Base-by-base conservation (phyloP, 2,797 vertebrate genomes). In the Etheostoma perlongum region DNA sequence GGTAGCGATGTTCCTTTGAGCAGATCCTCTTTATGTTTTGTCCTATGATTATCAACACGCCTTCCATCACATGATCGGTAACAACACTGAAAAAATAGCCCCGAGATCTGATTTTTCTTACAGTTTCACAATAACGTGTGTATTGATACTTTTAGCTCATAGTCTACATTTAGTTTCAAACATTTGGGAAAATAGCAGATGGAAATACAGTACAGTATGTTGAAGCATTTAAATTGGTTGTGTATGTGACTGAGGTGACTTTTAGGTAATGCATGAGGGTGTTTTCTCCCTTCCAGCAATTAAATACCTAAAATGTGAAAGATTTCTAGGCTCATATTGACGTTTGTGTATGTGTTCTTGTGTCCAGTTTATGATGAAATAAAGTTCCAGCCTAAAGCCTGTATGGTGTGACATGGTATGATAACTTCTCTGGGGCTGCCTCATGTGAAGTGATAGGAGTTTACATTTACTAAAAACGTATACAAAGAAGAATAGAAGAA, bases 31-130 rank as follows among this genome's bases (percentile, higher is more conserved):
- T 78, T 59, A 66, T 85, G 47, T 73, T 84, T 78, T 76, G 85
- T 91, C 91, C 89, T 87, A 47, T 93, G 91, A 92, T 89, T 53
- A 88, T 92, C 88, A 91, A 87, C 85, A 52, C 67, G 77, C 57
- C 3, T 63, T 75, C 83, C n/a, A 57, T 91, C 93, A 91, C 84
- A 91, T 91, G 90, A 86, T 76, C 5, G 3, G 47, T 68, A 72
- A 30, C 58, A 78, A 27, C 58, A 11, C 36, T 25, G n/a, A 79
- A 84, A 64, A 84, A 85, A 88, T 33, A 84, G 49, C 66, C 46
- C 53, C 63, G 49, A 12, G 33, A 72, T 66, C 61, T 73, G 48
- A 68, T 67, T 44, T 74, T 64, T 36, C 13, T 30, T 21, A 8
- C 42, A 49, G 15, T 44, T 57, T 51, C 23, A 48, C 3, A 54